phyloP scores from a whole-genome alignment of 2,888 invertebrate genomes.

The Drosophila birchii region DNA sequence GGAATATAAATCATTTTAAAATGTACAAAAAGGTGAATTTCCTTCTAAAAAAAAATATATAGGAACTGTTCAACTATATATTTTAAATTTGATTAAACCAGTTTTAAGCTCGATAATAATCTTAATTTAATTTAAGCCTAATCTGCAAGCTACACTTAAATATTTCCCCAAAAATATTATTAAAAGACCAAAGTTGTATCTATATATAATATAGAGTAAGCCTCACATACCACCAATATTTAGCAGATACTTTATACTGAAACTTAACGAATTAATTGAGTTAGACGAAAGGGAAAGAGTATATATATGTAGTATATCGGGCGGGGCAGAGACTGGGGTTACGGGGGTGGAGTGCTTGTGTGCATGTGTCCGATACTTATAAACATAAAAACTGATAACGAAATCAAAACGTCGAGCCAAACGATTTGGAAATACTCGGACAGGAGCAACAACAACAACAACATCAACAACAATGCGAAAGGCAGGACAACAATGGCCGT shows the following conservation, averaged over 20 bases:
- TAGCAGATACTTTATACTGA: neutral
- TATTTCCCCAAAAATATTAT: no score
- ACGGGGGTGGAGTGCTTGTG: neutral
- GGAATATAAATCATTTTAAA: no score
- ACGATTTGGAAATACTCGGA: constrained; percentile 73
- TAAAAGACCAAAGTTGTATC: no score
- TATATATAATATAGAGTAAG: no score
- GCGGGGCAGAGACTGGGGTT: neutral
- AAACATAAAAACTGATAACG: constrained; percentile 80
- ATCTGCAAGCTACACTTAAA: no score
- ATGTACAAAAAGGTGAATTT: no score
- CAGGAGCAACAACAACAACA: constrained; percentile 48
- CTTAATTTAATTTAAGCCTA: no score
- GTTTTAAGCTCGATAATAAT: no score
- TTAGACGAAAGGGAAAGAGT: neutral
- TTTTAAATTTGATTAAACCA: no score
- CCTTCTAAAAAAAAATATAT: no score
- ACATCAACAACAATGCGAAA: constrained; percentile 31
- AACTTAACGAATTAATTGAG: neutral
- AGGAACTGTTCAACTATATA: no score
- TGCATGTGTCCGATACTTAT: constrained; percentile 62
- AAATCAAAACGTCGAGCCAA: constrained; percentile 80
- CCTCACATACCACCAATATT: neutral
- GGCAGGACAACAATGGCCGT: constrained; percentile 43
- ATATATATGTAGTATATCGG: constrained; percentile 6